phyloP scores from a whole-genome alignment of 2,888 invertebrate species.

The Plutella xylostella region DNA sequence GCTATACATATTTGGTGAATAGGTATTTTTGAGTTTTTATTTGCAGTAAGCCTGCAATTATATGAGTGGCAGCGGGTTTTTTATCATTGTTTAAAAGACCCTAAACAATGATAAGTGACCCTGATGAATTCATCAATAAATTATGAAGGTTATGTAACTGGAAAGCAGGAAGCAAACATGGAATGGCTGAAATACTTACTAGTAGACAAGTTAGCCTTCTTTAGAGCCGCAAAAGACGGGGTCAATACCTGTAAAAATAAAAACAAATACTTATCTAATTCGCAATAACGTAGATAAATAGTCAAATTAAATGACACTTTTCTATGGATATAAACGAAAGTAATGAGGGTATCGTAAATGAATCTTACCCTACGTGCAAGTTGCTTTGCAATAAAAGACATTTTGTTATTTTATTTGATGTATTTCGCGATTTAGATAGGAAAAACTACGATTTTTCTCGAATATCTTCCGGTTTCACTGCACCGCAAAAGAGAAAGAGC shows the following conservation, averaged over 20 bases:
- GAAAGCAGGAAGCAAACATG: neutral
- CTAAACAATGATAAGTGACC: neutral
- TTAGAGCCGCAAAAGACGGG: conserved; percentile 4
- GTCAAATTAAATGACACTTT: too few species aligned
- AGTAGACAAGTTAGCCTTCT: conserved; percentile 17
- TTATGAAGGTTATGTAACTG: conserved; percentile 20
- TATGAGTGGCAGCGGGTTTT: too few species aligned
- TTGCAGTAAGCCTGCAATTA: too few species aligned
- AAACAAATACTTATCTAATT: neutral
- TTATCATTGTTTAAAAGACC: too few species aligned
- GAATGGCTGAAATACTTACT: conserved; percentile 31
- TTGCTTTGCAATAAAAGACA: conserved; percentile 45
- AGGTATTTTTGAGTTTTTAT: too few species aligned
- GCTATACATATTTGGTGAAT: too few species aligned
- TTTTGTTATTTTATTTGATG: conserved; percentile 16
- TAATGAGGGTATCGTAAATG: too few species aligned
- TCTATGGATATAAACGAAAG: too few species aligned
- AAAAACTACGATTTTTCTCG: neutral
- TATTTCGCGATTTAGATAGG: neutral
- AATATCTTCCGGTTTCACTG: neutral
- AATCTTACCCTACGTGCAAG: conserved; percentile 38
- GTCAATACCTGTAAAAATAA: conserved; percentile 5
- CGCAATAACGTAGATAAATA: too few species aligned
- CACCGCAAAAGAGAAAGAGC: neutral
- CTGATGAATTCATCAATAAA: neutral